Evolutionary conservation across 2,113 vertebrate genomes (phyloP), one percentile per base, ranked within the genome.

Genomic region (Octodon degus): DNA sequence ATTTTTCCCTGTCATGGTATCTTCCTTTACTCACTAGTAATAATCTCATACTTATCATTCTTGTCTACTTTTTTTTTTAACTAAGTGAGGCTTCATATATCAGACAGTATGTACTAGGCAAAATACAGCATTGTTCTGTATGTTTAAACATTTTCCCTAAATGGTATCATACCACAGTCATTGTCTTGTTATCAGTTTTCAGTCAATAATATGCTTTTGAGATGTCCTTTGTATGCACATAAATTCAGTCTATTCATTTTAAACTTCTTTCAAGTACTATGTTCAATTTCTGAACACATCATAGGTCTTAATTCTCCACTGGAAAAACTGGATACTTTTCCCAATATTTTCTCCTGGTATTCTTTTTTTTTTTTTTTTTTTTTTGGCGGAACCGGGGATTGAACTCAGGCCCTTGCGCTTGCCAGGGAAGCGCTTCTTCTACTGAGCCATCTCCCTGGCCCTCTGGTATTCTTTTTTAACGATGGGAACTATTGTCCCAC

Each of bases 131-230:
- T 68, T 77, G 34, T 0, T 93, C 63, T 81, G 13, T 47, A 32
- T 74, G 19, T 70, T 70, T 95, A 58, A 87, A 27, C 7, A 2
- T 47, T 60, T 85, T 65, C 3, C 25, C 50, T 47, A 68, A 86
- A 58, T 89, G 72, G 68, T 50, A 84, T 53, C 37, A 79, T 34
- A 89, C 30, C 67, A 17, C 27, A 80, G 67, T 22, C 60, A 60
- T 19, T 77, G 13, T 70, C 74, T 89, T 89, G 13, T 2, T n/a
- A 76, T 7, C 34, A 4, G 40, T 67, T 79, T 70, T 87, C 30
- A 67, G 74, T 92, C 19, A 68, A 63, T 5, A 89, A 9, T 55
- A 87, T 68, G 20, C 37, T 97, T 88, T 77, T 95, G 50, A 86
- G 27, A 37, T 72, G 40, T 95, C 25, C 85, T 92, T 2, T 82